phyloP scores from a whole-genome alignment of 2,113 vertebrate genomes.

The Leucopternis melanops region DNA sequence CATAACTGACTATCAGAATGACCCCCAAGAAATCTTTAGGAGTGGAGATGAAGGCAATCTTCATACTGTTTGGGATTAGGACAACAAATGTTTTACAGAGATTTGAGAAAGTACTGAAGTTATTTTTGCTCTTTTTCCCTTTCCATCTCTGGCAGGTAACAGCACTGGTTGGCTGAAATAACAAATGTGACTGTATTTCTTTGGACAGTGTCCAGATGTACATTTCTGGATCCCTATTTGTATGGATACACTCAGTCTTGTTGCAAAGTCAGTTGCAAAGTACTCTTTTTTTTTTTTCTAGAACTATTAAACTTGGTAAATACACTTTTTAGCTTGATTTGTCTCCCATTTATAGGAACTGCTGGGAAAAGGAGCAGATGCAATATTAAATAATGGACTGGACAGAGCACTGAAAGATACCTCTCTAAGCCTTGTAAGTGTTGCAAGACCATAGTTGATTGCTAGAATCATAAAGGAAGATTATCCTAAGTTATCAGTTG shows the following conservation, averaged over 20 bases:
- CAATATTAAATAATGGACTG: neutral
- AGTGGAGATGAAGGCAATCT: neutral
- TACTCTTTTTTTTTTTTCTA: neutral
- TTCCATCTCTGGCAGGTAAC: neutral
- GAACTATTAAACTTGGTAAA: neutral
- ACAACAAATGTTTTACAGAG: neutral
- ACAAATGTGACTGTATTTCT: neutral
- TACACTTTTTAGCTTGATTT: neutral
- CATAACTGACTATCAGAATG: neutral
- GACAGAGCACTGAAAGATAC: neutral
- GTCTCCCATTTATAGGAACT: neutral
- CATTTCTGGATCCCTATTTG: neutral
- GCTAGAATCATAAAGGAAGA: neutral
- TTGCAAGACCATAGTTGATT: neutral
- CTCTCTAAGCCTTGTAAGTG: neutral
- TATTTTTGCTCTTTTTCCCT: neutral
- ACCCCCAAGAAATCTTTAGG: neutral
- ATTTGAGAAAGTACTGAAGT: neutral
- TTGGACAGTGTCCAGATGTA: neutral
- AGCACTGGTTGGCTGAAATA: neutral
- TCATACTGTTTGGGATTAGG: neutral
- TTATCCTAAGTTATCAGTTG: neutral
- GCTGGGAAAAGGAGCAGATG: neutral
- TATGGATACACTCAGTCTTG: neutral
- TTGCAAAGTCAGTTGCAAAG: neutral